Conservation (phyloP, 2,797 vertebrate species). For the Pseudopleuronectes americanus region DNA sequence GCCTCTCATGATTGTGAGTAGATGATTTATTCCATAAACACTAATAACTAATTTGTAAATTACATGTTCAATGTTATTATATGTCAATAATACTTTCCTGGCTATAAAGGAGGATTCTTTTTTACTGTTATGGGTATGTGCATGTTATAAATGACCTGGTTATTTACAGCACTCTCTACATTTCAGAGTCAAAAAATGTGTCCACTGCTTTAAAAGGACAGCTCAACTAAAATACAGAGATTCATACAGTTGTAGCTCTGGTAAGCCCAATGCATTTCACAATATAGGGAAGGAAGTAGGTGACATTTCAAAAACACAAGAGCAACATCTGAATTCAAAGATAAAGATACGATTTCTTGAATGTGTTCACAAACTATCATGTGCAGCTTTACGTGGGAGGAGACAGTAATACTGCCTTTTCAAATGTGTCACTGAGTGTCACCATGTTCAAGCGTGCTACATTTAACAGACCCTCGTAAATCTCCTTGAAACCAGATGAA, state of each 20-base stretch:
- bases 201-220: neutral
- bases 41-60: neutral
- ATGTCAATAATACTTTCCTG: neutral
- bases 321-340: too few species aligned
- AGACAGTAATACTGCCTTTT: neutral
- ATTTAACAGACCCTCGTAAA: neutral
- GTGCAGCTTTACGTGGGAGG: neutral
- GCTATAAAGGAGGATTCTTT: neutral
- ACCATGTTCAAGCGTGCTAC: neutral
- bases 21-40: slow-evolving; percentile 3
- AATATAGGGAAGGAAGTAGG: too few species aligned
- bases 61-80: neutral
- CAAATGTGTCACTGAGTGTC: neutral
- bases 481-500: neutral
- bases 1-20: slow-evolving; percentile 92
- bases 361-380: neutral
- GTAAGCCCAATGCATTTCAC: neutral
- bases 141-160: neutral
- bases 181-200: neutral
- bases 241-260: neutral
- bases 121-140: neutral
- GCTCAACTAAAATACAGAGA: neutral
- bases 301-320: too few species aligned
- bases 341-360: too few species aligned
- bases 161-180: neutral